phyloP scores from a whole-genome alignment of 2,888 invertebrate species.

The Koerneria pararmatus region DNA sequence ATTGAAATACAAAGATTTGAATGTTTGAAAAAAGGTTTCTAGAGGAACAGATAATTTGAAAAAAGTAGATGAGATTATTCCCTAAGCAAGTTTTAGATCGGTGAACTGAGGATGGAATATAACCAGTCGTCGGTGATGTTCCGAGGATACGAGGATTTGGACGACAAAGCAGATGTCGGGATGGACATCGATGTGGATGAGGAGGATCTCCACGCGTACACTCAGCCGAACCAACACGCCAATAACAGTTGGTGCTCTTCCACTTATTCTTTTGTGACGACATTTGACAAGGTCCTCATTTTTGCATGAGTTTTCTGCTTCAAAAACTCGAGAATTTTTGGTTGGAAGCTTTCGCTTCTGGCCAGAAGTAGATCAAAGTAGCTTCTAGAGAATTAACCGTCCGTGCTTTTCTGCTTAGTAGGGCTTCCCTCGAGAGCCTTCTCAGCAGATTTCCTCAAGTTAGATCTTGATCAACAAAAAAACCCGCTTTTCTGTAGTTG shows the following conservation, averaged over 20 bases:
- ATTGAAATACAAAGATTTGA: no score
- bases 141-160: conserved; percentile 21
- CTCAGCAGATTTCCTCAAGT: no score
- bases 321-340: conserved; percentile 32
- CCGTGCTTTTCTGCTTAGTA: no score
- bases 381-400: no score
- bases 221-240: background rate
- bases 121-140: conserved; percentile 25
- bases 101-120: conserved; percentile 35
- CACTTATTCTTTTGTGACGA: background rate
- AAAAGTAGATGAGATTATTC: background rate
- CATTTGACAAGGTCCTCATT: background rate
- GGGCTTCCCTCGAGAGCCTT: no score
- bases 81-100: conserved; percentile 35
- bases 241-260: background rate
- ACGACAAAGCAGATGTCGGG: conserved; percentile 28
- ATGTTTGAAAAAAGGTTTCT: no score
- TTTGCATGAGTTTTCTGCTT: no score
- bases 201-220: conserved; percentile 17
- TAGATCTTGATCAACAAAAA: no score
- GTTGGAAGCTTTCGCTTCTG: no score
- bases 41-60: no score
- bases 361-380: no score
- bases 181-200: conserved; percentile 49
- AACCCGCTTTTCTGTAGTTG: no score